Evolutionary conservation across 1,140 invertebrate genomes (phyloP), one percentile per base, ranked within the genome.

Genomic region (Lepidostoma basale): DNA sequence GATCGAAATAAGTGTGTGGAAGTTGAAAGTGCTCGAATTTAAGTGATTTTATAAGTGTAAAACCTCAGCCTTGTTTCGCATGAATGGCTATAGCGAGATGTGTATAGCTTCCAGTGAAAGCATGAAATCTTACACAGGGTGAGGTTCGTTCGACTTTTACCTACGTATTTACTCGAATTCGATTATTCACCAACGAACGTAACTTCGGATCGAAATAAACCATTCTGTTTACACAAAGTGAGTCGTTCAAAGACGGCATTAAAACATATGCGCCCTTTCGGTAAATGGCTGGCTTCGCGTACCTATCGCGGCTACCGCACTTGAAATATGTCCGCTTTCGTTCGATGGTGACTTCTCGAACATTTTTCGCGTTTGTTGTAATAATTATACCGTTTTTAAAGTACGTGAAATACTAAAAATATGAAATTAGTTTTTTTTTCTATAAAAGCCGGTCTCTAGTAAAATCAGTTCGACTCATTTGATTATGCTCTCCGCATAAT

Each of bases 61-160:
- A 67, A 59, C 25, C 25, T 59, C 54, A 60, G 26, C 25, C 39
- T 30, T 40, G 64, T 20, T 59, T 60, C 64, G 64, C 52, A 28
- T 58, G 47, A 47, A 60, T 47, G 52, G 42, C 39, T 36, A 18
- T 67, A 45, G 56, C 54, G 20, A 66, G 63, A 64, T 66, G 63
- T 26, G 23, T 58, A 66, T 40, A 60, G 56, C 23, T 60, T 66
- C 64, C 64, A 67, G 64, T 67, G 64, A 59, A 67, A 67, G 54
- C 64, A 60, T 67, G 64, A 67, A 67, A 67, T 60, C 30, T 67
- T 47, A 49, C 54, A 67, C 49, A 67, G 64, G 64, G 64, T 67
- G 64, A 67, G 64, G 52, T 54, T 33, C 20, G 20, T 14, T 66
- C 25, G 33, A 56, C 36, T 59, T 67, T 60, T 67, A 47, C 64